Percentiles rank a stretch among this genome's conserved stretches.
Conservation (phyloP, 2,797 vertebrate species). For the Tinamus major region DNA sequence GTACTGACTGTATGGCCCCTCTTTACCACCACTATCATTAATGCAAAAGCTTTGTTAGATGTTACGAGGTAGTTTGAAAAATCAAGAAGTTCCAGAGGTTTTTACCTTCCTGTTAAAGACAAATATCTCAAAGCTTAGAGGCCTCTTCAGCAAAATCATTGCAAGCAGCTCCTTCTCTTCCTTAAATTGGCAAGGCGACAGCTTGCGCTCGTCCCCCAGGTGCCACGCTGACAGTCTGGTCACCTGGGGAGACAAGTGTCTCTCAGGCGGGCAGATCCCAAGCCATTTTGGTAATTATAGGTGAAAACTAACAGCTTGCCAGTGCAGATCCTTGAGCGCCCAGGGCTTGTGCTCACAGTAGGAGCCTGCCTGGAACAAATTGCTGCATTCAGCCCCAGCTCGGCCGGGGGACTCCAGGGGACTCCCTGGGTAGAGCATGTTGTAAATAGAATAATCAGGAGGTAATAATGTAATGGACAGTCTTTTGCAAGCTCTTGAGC, state of each 20-base stretch:
- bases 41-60: background rate
- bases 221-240: conserved; percentile 26
- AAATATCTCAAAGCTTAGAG: background rate
- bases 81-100: background rate
- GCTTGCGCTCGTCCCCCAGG: background rate
- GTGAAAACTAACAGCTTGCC: conserved; percentile 60
- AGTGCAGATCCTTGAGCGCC: background rate
- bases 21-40: background rate
- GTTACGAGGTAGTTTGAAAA: background rate
- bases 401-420: background rate
- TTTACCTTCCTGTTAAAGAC: conserved; percentile 1
- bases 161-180: conserved; percentile 9
- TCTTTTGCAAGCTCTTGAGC: conserved; percentile 23
- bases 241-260: conserved; percentile 32
- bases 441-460: conserved; percentile 54
- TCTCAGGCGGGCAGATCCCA: conserved; percentile 16
- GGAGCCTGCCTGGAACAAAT: background rate
- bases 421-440: background rate
- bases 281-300: conserved; percentile 46
- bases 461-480: conserved; percentile 13
- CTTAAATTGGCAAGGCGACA: background rate
- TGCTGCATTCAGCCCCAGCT: background rate
- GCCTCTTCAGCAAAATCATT: background rate
- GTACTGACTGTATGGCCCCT: background rate
- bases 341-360: background rate